Base-by-base conservation (phyloP, 2,888 invertebrate genomes). In the Apocheima hispidaria region DNA sequence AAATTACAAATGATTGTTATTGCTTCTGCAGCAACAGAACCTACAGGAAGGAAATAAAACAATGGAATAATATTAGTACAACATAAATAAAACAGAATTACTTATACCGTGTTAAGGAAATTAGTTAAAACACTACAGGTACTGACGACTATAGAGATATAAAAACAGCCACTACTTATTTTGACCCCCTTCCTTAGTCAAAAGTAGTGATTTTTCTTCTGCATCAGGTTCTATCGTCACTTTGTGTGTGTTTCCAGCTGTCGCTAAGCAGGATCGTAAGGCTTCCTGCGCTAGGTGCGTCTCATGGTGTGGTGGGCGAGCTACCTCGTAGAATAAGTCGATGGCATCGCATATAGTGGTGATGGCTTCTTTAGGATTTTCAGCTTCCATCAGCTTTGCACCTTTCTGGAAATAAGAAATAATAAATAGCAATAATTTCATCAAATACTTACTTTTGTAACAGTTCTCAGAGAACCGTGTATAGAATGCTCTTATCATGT, bases 261-360 rank as follows among this genome's bases (percentile, higher is more conserved):
- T 87, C 0, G 95, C 94, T 71, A 94, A 93, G 75, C 96, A 96
- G 0, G 94, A 92, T 2, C 95, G 88, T 33, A 96, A 82, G 0
- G 95, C 94, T 74, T 96, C 96, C 82, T 97, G 96, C 0, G 95
- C 96, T 26, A 95, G 83, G 48, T 96, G 94, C 0, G 96, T 95
- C 60, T 95, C 94, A 41, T 93, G 93, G 68, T 96, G 95, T 0
- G 97, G 97, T 0, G 95, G 90, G 0, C 87, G 84, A 0, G 95
- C 96, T 21, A 95, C 86, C 55, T 93, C 92, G 73, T 95, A 93
- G 85, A 94, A 96, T 49, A 83, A 75, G 70, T 95, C 94, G 5
- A 96, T 87, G 0, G 94, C 95, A 16, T 87, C 83, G 54, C 92
- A 90, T 21, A 96, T 88, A 0, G 89, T 77, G 2, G 83, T 75